A percentile compares a stretch with the other conserved stretches of the same genome.
Evolutionary conservation across 2,888 invertebrate species (phyloP).

Genomic region (Xestobium rufovillosum): DNA sequence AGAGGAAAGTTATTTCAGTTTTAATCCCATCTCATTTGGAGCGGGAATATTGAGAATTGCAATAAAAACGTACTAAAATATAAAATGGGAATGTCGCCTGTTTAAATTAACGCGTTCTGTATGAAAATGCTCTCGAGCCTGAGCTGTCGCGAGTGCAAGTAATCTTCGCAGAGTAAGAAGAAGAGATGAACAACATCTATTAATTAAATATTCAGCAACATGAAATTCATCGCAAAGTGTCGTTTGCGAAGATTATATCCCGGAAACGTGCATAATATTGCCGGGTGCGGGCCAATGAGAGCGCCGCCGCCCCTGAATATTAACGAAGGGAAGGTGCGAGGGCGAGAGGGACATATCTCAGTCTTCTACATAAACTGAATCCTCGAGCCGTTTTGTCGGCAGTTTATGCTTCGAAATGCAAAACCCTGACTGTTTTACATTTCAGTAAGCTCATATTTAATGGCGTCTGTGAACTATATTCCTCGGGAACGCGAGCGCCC

Average conservation of each 20-base stretch:
- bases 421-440: constrained; percentile 47
- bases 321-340: constrained; percentile 36
- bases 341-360: constrained; percentile 28
- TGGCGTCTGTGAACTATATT: constrained; percentile 45
- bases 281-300: constrained; percentile 24
- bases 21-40: too few relatives aligned
- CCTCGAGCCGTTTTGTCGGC: constrained; percentile 45
- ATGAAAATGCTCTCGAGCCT: too few relatives aligned
- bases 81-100: too few relatives aligned
- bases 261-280: constrained; percentile 24
- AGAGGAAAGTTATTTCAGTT: too few relatives aligned
- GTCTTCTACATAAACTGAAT: constrained; percentile 41
- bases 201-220: constrained; percentile 42
- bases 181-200: constrained; percentile 32
- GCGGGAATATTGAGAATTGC: too few relatives aligned
- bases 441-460: constrained; percentile 48
- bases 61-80: too few relatives aligned
- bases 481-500: constrained; percentile 32
- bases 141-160: too few relatives aligned
- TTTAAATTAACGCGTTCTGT: too few relatives aligned
- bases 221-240: constrained; percentile 39
- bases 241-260: constrained; percentile 37
- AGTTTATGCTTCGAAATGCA: constrained; percentile 46
- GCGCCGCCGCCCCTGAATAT: constrained; percentile 33
- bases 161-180: too few relatives aligned